Evolutionary conservation across 2,797 vertebrate genomes (phyloP).

Genomic region (Urophycis tenuis): DNA sequence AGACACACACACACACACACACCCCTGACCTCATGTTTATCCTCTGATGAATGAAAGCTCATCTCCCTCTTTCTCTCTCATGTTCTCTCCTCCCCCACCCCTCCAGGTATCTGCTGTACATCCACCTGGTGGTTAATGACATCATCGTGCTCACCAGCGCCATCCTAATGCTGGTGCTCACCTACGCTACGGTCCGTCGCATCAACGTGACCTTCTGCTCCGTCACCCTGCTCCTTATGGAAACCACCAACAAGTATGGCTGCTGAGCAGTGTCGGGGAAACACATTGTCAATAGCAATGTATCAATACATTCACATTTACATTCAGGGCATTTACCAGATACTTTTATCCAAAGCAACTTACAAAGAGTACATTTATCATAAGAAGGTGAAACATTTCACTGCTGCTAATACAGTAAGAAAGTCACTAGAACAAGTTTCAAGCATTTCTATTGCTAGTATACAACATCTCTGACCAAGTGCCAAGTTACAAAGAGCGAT

Average conservation of each 20-base stretch:
- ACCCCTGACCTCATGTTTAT: background rate
- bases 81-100: background rate
- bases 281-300: background rate
- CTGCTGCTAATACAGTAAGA: too few species aligned
- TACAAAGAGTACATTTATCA: too few species aligned
- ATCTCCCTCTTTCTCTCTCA: background rate
- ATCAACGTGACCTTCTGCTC: slow-evolving; percentile 35
- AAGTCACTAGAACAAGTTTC: too few species aligned
- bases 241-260: slow-evolving; percentile 24
- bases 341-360: too few species aligned
- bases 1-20: background rate
- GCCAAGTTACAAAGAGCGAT: too few species aligned
- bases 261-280: background rate
- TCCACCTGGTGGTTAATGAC: slow-evolving; percentile 60
- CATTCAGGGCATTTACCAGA: too few species aligned
- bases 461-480: too few species aligned
- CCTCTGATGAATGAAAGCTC: background rate
- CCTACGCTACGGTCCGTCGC: slow-evolving; percentile 19
- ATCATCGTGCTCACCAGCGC: slow-evolving; percentile 47
- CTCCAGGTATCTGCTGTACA: slow-evolving; percentile 56
- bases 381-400: too few species aligned
- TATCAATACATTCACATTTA: too few species aligned
- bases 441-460: too few species aligned
- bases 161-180: slow-evolving; percentile 36
- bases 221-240: slow-evolving; percentile 19